A percentile compares a stretch with the other conserved stretches of the same genome.
Conservation (phyloP, 2,888 invertebrate genomes). For the Diarsia brunnea region DNA sequence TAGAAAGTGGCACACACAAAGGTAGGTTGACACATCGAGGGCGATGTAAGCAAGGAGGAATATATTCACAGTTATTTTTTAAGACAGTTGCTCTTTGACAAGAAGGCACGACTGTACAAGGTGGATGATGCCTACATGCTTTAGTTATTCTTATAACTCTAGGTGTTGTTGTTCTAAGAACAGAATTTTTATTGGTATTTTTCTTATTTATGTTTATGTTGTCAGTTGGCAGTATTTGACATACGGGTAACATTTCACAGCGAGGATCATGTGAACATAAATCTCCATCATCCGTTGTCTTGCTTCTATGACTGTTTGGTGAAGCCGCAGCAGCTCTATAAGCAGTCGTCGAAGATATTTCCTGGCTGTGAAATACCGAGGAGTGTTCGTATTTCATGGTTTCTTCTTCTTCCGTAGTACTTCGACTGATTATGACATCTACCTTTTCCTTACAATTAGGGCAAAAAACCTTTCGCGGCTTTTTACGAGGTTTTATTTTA, state of each 20-base stretch:
- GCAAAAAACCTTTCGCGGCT: slow-evolving; percentile 76
- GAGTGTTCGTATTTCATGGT: slow-evolving; percentile 69
- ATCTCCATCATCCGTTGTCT: slow-evolving; percentile 69
- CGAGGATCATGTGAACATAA: slow-evolving; percentile 80
- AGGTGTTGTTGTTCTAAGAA: slow-evolving; percentile 70
- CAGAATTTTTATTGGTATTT: slow-evolving; percentile 67
- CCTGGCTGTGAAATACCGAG: slow-evolving; percentile 67
- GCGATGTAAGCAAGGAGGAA: slow-evolving; percentile 84
- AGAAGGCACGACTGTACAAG: slow-evolving; percentile 86
- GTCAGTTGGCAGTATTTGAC: slow-evolving; percentile 80
- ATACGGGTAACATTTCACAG: slow-evolving; percentile 83
- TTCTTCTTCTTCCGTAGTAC: slow-evolving; percentile 79
- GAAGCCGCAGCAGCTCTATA: slow-evolving; percentile 61
- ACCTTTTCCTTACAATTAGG: slow-evolving; percentile 84
- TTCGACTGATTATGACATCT: slow-evolving; percentile 71
- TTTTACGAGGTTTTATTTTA: slow-evolving; percentile 69
- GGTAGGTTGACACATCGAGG: slow-evolving; percentile 87
- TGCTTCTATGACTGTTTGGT: slow-evolving; percentile 61
- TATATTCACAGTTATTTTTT: slow-evolving; percentile 83
- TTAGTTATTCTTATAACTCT: slow-evolving; percentile 83
- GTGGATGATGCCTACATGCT: slow-evolving; percentile 86
- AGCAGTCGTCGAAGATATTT: slow-evolving; percentile 67
- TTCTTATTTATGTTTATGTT: slow-evolving; percentile 71
- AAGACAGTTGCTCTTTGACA: slow-evolving; percentile 84
- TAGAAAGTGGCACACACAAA: slow-evolving; percentile 82